A percentile compares a stretch with the other conserved stretches of the same genome.
Conservation (phyloP, 2,113 vertebrate species). For the Malurus alboscapulatus region DNA sequence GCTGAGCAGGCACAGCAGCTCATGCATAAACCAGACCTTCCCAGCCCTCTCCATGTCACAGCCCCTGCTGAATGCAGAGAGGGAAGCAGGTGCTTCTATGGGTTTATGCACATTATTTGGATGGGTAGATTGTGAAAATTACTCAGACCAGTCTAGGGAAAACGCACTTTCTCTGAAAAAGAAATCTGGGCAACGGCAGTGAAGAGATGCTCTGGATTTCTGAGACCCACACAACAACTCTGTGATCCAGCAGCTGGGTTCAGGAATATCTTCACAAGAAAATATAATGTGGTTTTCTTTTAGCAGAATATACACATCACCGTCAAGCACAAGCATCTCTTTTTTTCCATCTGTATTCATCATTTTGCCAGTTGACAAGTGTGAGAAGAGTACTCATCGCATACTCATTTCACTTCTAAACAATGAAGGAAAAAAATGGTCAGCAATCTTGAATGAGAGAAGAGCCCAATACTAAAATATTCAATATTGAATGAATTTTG, state of each 20-base stretch:
- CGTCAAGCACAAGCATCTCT: neutral
- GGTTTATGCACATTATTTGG: neutral
- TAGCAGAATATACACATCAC: neutral
- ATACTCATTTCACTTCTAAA: neutral
- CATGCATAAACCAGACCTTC: constrained; percentile 25
- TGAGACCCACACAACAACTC: neutral
- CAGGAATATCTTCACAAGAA: neutral
- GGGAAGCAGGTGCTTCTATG: neutral
- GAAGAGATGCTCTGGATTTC: neutral
- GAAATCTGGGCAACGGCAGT: neutral
- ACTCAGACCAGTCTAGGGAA: neutral
- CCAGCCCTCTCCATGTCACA: neutral
- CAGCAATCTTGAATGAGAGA: neutral
- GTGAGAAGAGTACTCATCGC: neutral
- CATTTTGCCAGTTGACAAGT: neutral
- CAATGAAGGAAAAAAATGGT: neutral
- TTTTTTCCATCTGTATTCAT: neutral
- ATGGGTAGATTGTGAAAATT: neutral
- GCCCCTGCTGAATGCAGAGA: neutral
- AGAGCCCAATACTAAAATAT: neutral
- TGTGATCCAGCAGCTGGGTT: neutral
- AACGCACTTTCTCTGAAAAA: neutral
- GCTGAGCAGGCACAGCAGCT: constrained; percentile 43
- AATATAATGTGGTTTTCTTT: neutral
- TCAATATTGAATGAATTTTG: neutral